Percentiles rank a stretch among this genome's conserved stretches.
These are phyloP conservation scores for Hemithea aestivaria DNA, from an alignment of 2,888 invertebrate genomes.

Conservation along the genomic window DNA sequence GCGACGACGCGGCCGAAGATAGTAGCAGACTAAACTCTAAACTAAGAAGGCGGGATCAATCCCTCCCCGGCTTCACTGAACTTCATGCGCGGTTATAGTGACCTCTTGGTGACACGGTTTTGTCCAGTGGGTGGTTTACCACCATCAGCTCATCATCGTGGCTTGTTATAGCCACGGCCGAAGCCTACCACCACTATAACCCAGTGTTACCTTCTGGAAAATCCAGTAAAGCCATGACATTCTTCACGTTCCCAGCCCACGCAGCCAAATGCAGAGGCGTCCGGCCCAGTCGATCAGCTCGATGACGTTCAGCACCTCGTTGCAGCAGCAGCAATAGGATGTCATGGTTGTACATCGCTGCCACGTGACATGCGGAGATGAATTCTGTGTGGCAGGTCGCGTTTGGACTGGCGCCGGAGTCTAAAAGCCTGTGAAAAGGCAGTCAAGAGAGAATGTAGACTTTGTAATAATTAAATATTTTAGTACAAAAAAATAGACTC, in stretches of 20 bases:
- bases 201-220: constrained; percentile 32
- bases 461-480: constrained; percentile 3
- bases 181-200: too few relatives aligned
- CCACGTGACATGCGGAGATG: constrained; percentile 47
- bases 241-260: constrained; percentile 45
- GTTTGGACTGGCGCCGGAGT: constrained; percentile 35
- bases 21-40: too few relatives aligned
- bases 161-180: too few relatives aligned
- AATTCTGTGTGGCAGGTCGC: constrained; percentile 32
- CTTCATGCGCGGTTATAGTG: too few relatives aligned
- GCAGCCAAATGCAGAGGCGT: constrained; percentile 61
- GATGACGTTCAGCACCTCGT: constrained; percentile 38
- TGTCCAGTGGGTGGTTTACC: too few relatives aligned
- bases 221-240: constrained; percentile 39
- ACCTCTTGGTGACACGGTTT: too few relatives aligned
- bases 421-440: constrained; percentile 37
- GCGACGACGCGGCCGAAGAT: too few relatives aligned
- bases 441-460: too few relatives aligned
- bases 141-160: too few relatives aligned
- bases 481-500: background rate
- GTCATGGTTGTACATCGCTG: constrained; percentile 42
- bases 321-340: constrained; percentile 45
- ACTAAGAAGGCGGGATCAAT: too few relatives aligned
- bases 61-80: too few relatives aligned
- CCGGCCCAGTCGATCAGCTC: constrained; percentile 45